Conservation (phyloP, 2,797 vertebrate species). For the Yasuhikotakia modesta region DNA sequence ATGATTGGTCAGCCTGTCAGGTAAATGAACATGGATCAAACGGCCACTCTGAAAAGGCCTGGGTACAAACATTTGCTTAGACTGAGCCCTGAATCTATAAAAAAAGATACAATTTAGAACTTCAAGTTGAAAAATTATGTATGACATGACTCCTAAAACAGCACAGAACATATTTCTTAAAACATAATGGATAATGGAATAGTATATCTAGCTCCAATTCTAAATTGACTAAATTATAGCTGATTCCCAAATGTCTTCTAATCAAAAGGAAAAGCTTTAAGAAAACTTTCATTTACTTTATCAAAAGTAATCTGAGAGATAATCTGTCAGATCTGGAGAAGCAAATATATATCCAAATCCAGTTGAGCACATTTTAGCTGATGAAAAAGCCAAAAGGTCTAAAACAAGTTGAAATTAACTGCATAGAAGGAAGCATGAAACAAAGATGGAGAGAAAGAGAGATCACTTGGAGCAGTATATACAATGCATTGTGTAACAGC, state of each 20-base stretch:
- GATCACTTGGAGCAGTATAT: slow-evolving; percentile 16
- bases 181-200: too few relatives aligned
- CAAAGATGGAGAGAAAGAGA: too few relatives aligned
- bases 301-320: too few relatives aligned
- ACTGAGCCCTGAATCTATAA: slow-evolving; percentile 15
- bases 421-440: slow-evolving; percentile 13
- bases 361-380: slow-evolving; percentile 53
- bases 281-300: too few relatives aligned
- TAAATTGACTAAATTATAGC: too few relatives aligned
- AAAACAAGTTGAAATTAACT: slow-evolving; percentile 46
- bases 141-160: neutral
- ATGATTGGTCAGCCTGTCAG: too few relatives aligned
- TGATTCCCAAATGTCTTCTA: too few relatives aligned
- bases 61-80: slow-evolving; percentile 57
- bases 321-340: slow-evolving; percentile 44
- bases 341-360: slow-evolving; percentile 54
- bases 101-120: too few relatives aligned
- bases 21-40: too few relatives aligned
- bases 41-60: slow-evolving; percentile 58
- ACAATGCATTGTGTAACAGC: slow-evolving; percentile 20
- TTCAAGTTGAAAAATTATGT: neutral
- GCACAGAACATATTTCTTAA: neutral
- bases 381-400: slow-evolving; percentile 15
- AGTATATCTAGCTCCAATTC: too few relatives aligned
- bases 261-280: too few relatives aligned